A percentile compares a stretch with the other conserved stretches of the same genome.
These are phyloP conservation scores for Falco punctatus DNA, from an alignment of 2,113 vertebrate species.

Conservation along the genomic window DNA sequence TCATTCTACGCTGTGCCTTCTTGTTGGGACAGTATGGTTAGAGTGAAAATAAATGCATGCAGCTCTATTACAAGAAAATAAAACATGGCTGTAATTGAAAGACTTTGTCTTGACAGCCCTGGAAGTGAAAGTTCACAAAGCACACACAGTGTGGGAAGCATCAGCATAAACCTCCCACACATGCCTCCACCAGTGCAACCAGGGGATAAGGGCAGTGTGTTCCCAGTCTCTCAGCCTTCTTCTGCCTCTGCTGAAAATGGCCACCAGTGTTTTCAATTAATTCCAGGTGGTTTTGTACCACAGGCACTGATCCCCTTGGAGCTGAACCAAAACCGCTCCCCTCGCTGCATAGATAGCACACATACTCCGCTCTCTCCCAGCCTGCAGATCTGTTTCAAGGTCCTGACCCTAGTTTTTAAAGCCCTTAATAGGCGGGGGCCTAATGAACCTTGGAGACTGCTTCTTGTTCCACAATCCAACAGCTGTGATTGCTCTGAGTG, in stretches of 20 bases:
- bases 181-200: not conserved
- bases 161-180: not conserved
- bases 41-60: not conserved
- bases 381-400: conserved; percentile 56
- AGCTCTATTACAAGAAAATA: not conserved
- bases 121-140: conserved; percentile 9
- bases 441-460: conserved; percentile 51
- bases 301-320: conserved; percentile 14
- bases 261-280: not conserved
- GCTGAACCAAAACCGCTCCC: conserved; percentile 10
- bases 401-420: conserved; percentile 56
- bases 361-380: not conserved
- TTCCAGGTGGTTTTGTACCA: conserved; percentile 10
- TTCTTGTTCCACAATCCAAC: not conserved
- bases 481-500: conserved; percentile 15
- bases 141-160: not conserved
- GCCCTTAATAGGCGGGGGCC: conserved; percentile 31
- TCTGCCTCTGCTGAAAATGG: not conserved
- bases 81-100: not conserved
- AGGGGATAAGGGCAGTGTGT: not conserved
- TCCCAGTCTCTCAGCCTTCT: not conserved
- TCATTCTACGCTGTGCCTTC: not conserved
- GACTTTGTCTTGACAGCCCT: not conserved
- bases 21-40: not conserved
- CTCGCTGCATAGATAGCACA: not conserved